Evolutionary conservation across 92 coral and sea anemone species (phyloP).

Genomic region (Palythoa caribaeorum): DNA sequence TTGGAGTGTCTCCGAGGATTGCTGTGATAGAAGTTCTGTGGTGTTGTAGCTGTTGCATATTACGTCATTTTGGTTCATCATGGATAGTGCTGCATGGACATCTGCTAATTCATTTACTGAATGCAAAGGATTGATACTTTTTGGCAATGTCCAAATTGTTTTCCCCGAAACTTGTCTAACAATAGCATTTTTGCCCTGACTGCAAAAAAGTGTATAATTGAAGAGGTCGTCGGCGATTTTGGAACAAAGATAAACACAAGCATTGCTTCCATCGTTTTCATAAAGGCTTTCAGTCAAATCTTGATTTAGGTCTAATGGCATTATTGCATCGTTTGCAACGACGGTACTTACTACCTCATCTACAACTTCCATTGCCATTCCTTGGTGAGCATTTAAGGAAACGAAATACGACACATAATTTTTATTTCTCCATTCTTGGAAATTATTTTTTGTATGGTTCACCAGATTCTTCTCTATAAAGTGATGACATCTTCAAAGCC

Average conservation of each 20-base stretch:
- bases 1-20: slow-evolving; percentile 10
- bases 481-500: too few relatives aligned
- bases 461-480: too few relatives aligned
- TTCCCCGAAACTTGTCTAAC: not conserved
- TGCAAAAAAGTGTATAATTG: not conserved
- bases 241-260: slow-evolving; percentile 38
- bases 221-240: slow-evolving; percentile 47
- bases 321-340: not conserved
- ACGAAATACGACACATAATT: slow-evolving; percentile 21
- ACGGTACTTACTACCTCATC: slow-evolving; percentile 52
- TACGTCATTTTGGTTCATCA: not conserved
- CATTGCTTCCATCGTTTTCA: slow-evolving; percentile 47
- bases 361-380: slow-evolving; percentile 48
- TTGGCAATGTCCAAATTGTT: slow-evolving; percentile 9
- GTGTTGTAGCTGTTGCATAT: slow-evolving; percentile 16
- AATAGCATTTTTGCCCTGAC: not conserved
- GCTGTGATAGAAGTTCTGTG: slow-evolving; percentile 14
- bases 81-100: not conserved
- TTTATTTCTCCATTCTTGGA: slow-evolving; percentile 2
- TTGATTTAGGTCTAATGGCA: slow-evolving; percentile 24
- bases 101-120: not conserved
- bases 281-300: slow-evolving; percentile 15
- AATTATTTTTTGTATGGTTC: too few relatives aligned
- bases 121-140: not conserved
- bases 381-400: slow-evolving; percentile 44